These are phyloP conservation scores for Mythimna albipuncta DNA, from an alignment of 2,888 invertebrate genomes.

Conservation along the genomic window DNA sequence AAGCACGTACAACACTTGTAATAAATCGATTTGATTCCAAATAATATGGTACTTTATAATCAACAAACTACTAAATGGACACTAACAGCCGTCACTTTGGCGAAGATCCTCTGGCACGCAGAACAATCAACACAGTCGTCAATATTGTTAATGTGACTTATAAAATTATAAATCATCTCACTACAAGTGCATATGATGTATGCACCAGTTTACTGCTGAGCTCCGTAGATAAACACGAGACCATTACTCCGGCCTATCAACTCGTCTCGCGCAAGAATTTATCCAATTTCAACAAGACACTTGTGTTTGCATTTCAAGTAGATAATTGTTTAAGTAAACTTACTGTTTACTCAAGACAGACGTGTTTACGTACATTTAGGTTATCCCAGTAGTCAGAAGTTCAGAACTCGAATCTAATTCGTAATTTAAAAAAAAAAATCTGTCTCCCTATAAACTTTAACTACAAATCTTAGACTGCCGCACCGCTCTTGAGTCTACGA, in stretches of 20 bases:
- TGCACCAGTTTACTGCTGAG: neutral
- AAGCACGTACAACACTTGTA: no score
- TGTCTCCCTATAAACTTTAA: no score
- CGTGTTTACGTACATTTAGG: no score
- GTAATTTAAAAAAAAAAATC: no score
- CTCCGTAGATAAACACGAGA: slow-evolving; percentile 12
- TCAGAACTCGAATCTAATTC: no score
- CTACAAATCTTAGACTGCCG: no score
- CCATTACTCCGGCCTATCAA: neutral
- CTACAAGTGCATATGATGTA: neutral
- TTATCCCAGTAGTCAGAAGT: no score
- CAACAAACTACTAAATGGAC: slow-evolving; percentile 7
- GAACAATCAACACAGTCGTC: slow-evolving; percentile 20
- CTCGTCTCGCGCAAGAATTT: slow-evolving; percentile 25
- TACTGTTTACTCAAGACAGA: no score
- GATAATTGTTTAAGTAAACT: neutral
- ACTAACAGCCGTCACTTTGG: slow-evolving; percentile 53
- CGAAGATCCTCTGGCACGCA: slow-evolving; percentile 38
- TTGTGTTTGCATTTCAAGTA: slow-evolving; percentile 6
- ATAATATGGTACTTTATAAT: no score
- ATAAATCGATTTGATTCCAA: neutral
- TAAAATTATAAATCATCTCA: slow-evolving; percentile 19
- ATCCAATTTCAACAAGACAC: neutral
- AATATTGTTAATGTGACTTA: slow-evolving; percentile 18
- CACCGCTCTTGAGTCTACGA: no score